These are phyloP conservation scores for Platycercus adscitus DNA, from an alignment of 2,113 vertebrate genomes.

Conservation along the genomic window DNA sequence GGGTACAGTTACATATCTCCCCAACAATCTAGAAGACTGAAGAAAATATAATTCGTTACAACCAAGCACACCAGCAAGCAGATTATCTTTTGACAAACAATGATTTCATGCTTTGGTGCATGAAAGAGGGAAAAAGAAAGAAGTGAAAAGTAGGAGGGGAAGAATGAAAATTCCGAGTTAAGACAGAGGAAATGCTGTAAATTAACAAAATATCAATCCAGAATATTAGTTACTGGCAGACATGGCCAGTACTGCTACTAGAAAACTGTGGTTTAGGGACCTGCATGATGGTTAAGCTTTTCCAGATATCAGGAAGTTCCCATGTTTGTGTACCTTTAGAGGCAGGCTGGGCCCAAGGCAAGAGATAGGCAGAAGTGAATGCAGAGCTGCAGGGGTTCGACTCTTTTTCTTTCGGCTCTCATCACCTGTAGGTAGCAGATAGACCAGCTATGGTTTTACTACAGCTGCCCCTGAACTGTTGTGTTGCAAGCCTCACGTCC, in stretches of 20 bases:
- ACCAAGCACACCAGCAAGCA: background rate
- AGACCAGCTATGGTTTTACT: background rate
- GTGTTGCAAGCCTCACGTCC: background rate
- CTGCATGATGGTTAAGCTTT: background rate
- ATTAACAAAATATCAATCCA: background rate
- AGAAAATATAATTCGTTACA: background rate
- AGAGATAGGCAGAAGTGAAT: background rate
- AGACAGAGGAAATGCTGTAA: background rate
- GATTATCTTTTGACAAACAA: constrained; percentile 22
- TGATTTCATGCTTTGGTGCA: constrained; percentile 35
- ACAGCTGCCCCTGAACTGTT: background rate
- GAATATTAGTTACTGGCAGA: background rate
- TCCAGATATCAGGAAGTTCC: background rate
- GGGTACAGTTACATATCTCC: background rate
- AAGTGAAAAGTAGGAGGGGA: background rate
- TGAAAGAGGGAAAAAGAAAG: background rate
- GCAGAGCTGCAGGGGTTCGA: background rate
- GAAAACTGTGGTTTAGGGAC: background rate
- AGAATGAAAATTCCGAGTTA: background rate
- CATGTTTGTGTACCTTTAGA: background rate
- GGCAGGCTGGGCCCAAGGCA: background rate
- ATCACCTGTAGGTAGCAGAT: background rate
- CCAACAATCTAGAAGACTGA: background rate
- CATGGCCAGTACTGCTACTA: background rate
- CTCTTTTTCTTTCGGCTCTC: background rate